Base-by-base conservation (phyloP, 1,140 invertebrate genomes). In the Orius laevigatus region DNA sequence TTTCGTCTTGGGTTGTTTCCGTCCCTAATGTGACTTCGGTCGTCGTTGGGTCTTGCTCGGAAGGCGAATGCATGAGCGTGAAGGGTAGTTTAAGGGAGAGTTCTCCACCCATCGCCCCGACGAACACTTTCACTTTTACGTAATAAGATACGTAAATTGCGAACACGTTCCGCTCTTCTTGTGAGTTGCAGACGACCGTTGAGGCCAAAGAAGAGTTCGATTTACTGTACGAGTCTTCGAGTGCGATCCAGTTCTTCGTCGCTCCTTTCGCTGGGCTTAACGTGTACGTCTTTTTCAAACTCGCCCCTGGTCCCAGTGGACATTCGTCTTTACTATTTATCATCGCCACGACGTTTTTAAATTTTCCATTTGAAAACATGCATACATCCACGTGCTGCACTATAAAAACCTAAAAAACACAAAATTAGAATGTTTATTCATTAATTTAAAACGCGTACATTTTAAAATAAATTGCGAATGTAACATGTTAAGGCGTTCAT, bases 331-430 rank as follows among this genome's bases (percentile, higher is more conserved):
- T 73, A 11, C 75, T 78, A 54, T 87, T 86, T 15, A 90, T 67
- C 44, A 84, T 71, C 1, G 93, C 93, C 0, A 98, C 93, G 1
- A 92, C 80, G 63, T 96, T 98, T 67, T 98, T 98, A 67, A 98
- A 98, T 66, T 95, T 95, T 0, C 94, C 94, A 56, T 94, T 96
- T 47, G 90, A 94, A 67, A 98, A 98, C 76, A 98, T 92, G 66
- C 93, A 96, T 1, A 98, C 95, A 61, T 98, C 94, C 3, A 97
- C 93, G 66, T 94, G 86, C 68, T 98, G 94, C 3, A 94, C 80
- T 36, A 95, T 80, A 53, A 85, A 73, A 11, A 83, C 74, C 86
- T 88, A 63, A 1, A 63, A 62, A n/a, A n/a, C n/a, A 25, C 25
- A 25, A 25, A 25, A 25, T n/a, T n/a, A n/a, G n/a, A n/a, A n/a